Evolutionary conservation across 53 echinoderm and acorn worm species (phyloP).

Genomic region (Patiria pectinifera): DNA sequence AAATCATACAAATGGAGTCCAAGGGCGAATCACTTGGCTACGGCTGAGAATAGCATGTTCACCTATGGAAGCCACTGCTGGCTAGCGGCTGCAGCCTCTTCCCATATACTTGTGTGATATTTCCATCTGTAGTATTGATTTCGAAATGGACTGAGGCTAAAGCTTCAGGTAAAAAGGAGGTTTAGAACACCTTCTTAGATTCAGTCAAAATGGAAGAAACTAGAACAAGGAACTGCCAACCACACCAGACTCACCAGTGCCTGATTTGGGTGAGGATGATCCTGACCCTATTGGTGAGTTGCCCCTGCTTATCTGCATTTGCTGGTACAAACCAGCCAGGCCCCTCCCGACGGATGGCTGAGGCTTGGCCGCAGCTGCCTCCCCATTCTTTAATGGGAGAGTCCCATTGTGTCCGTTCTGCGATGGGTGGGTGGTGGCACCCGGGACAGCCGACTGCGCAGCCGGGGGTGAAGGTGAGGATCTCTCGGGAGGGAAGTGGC

Average conservation of each 20-base stretch:
- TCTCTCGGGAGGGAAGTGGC: not conserved
- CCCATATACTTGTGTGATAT: too few species aligned
- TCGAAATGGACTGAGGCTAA: too few species aligned
- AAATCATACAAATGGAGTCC: too few species aligned
- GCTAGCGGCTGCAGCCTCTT: too few species aligned
- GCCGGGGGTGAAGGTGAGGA: constrained; percentile 17
- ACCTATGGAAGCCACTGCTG: too few species aligned
- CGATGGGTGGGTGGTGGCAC: not conserved
- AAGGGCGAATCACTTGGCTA: too few species aligned
- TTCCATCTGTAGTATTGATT: too few species aligned
- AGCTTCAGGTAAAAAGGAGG: too few species aligned
- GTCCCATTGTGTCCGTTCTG: constrained; percentile 15
- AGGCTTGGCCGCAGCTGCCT: constrained; percentile 28
- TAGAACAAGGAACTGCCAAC: not conserved
- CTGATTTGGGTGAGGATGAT: constrained; percentile 12
- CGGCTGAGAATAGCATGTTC: too few species aligned
- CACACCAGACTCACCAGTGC: constrained; percentile 4
- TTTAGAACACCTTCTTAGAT: too few species aligned
- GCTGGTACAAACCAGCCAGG: constrained; percentile 55
- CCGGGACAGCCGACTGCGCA: not conserved
- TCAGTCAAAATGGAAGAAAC: not conserved
- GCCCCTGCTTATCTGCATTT: constrained; percentile 52
- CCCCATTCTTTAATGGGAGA: not conserved
- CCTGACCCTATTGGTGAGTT: constrained; percentile 15
- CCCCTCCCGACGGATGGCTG: constrained; percentile 67